Base-by-base conservation (phyloP, 2,113 vertebrate species). In the Etia nguti region DNA sequence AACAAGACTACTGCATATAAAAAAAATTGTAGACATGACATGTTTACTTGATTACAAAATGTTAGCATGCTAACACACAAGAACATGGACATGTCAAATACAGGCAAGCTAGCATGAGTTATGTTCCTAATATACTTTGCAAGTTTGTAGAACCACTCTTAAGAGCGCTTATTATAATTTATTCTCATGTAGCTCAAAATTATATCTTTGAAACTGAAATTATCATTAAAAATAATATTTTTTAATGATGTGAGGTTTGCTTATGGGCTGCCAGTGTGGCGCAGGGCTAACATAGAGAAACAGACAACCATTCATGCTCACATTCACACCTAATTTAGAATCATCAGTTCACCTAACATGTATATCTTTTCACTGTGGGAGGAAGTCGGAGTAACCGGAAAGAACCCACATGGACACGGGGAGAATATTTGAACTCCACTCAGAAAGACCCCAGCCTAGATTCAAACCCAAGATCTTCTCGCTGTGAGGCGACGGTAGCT, bases 281-380 rank as follows among this genome's bases (percentile, higher is more conserved):
- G 0, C 65, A 10, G 38, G 8, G 65, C 38, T 70, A 70, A 0
- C 65, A 46, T 4, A 70, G 65, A 0, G 12, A 70, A 43, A 43
- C 38, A 43, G 34, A 65, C 34, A 65, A 38, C 34, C n/a, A 41
- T 41, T 70, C 36, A 15, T 9, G 36, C 62, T 24, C 62, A 41
- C 20, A 1, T 41, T 41, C 34, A 68, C 62, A 68, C 3, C 12
- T 41, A 43, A 70, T 70, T 70, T 10, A 70, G 1, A 43, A 0
- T 70, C 7, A 70, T 9, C 7, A 41, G 36, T 68, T 70, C n/a
- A 68, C 62, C 36, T 2, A 1, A 68, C 62, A 68, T 0, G 62
- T 41, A 6, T 68, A 41, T 41, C 1, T 68, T 68, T 41, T 22
- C 2, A 68, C 3, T 68, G 62, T 15, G 36, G n/a, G 36, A 43